Percentiles rank a stretch among this genome's conserved stretches.
These are phyloP conservation scores for Anastrepha ludens DNA, from an alignment of 1,140 invertebrate genomes.

Conservation along the genomic window DNA sequence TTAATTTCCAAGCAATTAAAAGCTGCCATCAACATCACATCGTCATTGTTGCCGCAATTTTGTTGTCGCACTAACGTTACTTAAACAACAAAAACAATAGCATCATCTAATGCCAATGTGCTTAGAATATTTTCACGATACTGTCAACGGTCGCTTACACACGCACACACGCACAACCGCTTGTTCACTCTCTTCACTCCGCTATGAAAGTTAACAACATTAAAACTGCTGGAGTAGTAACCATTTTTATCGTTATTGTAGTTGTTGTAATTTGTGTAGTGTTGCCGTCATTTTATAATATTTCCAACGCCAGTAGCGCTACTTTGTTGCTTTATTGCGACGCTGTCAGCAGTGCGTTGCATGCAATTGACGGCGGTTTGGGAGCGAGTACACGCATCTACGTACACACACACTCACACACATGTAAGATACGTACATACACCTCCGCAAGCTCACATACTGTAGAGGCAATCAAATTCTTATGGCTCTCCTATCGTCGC, in stretches of 20 bases:
- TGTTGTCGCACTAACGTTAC: background rate
- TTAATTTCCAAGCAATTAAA: slow-evolving; percentile 20
- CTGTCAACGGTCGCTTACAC: background rate
- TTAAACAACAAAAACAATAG: background rate
- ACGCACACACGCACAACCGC: background rate
- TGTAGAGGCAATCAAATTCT: too few species aligned
- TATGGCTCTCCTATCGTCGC: too few species aligned
- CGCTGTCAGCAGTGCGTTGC: background rate
- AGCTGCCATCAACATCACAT: background rate
- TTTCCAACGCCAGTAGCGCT: background rate
- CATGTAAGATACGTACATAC: background rate
- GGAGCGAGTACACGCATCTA: background rate
- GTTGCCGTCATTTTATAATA: background rate
- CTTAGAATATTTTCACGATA: background rate
- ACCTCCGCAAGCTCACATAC: background rate
- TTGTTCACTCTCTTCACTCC: too few species aligned
- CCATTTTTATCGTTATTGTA: background rate
- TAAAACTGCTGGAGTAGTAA: too few species aligned
- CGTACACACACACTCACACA: background rate
- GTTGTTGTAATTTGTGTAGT: slow-evolving; percentile 1
- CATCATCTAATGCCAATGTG: too few species aligned
- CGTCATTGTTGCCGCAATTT: background rate
- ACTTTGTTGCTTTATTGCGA: slow-evolving; percentile 12
- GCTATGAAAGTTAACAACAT: too few species aligned
- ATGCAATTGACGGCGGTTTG: background rate